Conservation (phyloP, 1,140 invertebrate species). For the Leptinotarsa undecemlineata region DNA sequence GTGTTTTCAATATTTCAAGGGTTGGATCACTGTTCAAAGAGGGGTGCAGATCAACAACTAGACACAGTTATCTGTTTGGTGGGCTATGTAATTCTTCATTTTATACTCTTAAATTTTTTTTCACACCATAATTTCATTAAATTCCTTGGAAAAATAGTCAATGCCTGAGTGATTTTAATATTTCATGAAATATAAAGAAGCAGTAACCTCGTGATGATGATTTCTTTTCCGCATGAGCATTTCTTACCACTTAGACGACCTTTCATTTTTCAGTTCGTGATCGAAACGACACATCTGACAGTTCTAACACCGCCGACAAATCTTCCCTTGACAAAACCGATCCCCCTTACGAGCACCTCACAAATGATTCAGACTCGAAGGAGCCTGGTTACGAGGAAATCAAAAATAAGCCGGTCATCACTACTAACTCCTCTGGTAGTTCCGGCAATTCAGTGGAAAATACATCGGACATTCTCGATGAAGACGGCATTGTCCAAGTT, state of each 20-base stretch:
- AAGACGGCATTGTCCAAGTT: constrained; percentile 46
- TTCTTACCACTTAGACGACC: background rate
- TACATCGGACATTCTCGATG: constrained; percentile 39
- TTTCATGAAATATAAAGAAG: background rate
- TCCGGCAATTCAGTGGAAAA: constrained; percentile 29
- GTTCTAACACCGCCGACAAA: constrained; percentile 43
- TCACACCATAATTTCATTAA: no score
- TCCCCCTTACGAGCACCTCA: constrained; percentile 60
- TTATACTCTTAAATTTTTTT: no score
- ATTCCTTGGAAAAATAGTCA: no score
- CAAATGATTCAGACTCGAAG: constrained; percentile 46
- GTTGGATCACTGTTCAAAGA: no score
- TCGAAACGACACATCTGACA: constrained; percentile 43
- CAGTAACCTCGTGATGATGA: background rate
- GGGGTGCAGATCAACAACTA: no score
- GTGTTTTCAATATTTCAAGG: no score
- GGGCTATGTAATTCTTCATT: no score
- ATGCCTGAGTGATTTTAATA: background rate
- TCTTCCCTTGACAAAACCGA: constrained; percentile 45
- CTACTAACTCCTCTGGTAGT: constrained; percentile 19
- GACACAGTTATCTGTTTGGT: no score
- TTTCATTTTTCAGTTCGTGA: constrained; percentile 13
- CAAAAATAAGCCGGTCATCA: background rate
- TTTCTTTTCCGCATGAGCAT: background rate
- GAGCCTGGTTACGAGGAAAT: constrained; percentile 46